Conservation (phyloP, 1,140 invertebrate species). For the Lethocerus indicus region DNA sequence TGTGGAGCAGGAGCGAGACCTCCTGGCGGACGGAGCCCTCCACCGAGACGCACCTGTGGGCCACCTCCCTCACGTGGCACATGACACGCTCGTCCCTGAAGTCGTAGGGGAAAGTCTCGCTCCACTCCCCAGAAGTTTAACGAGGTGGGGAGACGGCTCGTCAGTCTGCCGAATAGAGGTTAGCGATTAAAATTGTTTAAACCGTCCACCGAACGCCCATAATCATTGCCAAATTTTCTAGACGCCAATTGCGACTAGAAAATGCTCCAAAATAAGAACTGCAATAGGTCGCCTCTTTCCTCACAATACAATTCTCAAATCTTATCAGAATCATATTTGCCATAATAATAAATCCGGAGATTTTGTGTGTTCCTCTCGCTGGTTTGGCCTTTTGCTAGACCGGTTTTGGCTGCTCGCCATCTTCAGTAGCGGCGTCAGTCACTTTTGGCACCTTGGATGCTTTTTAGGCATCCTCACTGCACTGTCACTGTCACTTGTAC, state of each 20-base stretch:
- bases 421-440: too few relatives aligned
- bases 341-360: too few relatives aligned
- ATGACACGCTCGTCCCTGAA: conserved; percentile 89
- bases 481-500: too few relatives aligned
- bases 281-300: not conserved
- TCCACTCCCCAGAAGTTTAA: conserved; percentile 71
- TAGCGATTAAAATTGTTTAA: not conserved
- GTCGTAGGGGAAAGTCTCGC: conserved; percentile 88
- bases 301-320: not conserved
- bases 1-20: conserved; percentile 68
- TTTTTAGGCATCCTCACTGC: too few relatives aligned
- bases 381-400: too few relatives aligned
- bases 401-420: too few relatives aligned
- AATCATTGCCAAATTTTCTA: not conserved
- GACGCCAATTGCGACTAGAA: too few relatives aligned
- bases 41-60: conserved; percentile 56
- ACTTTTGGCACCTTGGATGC: too few relatives aligned
- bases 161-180: conserved; percentile 6
- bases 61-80: conserved; percentile 76
- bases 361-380: too few relatives aligned
- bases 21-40: conserved; percentile 39
- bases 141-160: conserved; percentile 5
- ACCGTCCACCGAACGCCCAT: not conserved
- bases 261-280: not conserved
- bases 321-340: not conserved